Base-by-base conservation (phyloP, 2,888 invertebrate species). In the Calameuta idolon region DNA sequence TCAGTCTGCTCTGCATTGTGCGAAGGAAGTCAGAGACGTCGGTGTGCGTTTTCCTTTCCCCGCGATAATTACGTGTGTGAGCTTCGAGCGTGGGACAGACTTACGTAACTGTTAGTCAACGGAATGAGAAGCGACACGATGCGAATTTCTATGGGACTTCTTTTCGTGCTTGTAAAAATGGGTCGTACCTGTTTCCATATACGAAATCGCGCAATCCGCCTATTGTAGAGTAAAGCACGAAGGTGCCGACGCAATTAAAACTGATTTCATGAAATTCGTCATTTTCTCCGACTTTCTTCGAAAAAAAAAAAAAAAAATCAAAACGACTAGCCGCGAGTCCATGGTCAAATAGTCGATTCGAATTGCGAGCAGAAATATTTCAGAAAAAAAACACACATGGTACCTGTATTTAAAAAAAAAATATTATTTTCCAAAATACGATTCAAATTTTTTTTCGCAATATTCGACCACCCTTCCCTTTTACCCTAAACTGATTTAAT, bases 91-190 rank as follows among this genome's bases (percentile, higher is more conserved):
- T 71, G 71, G 71, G 71, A 71, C 31, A 71, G 31, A 5, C 12
- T 71, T 71, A 11, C 71, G 71, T 71, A 31, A 71, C 12, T 71
- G 33, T 71, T 71, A 71, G 34, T 33, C 33, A 71, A 71, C 71
- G 0, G 12, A 34, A 33, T 71, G 71, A 71, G 34, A 71, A 71
- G 9, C 4, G 71, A 71, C 23, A 34, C 71, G 71, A 12, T 33
- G 11, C 33, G 55, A 12, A 71, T 71, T 71, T 71, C 71, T 71
- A 71, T 71, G 3, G 3, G 33, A 31, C 71, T 71, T 11, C 31
- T 71, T 71, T 71, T 71, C 71, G 33, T 71, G 34, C 71, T 71
- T 34, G 71, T 31, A 71, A 33, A 33, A 71, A 71, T 34, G 71
- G 71, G 71, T 71, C 71, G 23, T 33, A 33, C 31, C 31, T 9